Evolutionary conservation across 2,113 vertebrate species (phyloP).

Genomic region (Tragelaphus imberbis): DNA sequence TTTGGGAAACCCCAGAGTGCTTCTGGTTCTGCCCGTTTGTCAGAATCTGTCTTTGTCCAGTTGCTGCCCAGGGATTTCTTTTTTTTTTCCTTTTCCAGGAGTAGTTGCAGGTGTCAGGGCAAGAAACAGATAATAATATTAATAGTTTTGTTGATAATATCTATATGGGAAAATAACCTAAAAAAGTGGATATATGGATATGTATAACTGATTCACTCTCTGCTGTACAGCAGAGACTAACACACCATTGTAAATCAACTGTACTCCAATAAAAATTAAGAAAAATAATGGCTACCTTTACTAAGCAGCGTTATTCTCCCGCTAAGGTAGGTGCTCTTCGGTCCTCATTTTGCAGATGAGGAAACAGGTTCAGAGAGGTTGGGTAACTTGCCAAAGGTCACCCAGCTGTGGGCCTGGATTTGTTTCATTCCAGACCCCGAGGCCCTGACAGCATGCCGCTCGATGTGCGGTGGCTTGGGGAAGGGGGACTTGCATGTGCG

Average conservation of each 20-base stretch:
- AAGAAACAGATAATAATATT: background rate
- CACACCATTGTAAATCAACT: background rate
- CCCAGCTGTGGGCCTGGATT: background rate
- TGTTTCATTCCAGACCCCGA: background rate
- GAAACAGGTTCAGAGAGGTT: background rate
- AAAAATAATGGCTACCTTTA: background rate
- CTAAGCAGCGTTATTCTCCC: background rate
- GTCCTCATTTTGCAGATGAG: background rate
- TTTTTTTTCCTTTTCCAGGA: too few relatives aligned
- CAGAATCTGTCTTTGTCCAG: background rate
- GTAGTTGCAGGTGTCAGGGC: background rate
- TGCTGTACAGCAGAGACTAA: background rate
- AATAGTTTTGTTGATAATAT: too few relatives aligned
- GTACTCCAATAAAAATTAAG: background rate
- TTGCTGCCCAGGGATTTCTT: background rate
- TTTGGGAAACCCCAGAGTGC: background rate
- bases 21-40: too few relatives aligned
- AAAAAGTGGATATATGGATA: background rate
- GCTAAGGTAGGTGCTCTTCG: background rate
- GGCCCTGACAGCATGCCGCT: background rate
- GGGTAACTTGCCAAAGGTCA: background rate
- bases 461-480: background rate
- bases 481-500: rapidly evolving
- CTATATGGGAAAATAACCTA: background rate
- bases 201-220: background rate